A percentile compares a stretch with the other conserved stretches of the same genome.
Evolutionary conservation across 2,113 vertebrate species (phyloP).

Genomic region (Lethenteron camtschaticum): DNA sequence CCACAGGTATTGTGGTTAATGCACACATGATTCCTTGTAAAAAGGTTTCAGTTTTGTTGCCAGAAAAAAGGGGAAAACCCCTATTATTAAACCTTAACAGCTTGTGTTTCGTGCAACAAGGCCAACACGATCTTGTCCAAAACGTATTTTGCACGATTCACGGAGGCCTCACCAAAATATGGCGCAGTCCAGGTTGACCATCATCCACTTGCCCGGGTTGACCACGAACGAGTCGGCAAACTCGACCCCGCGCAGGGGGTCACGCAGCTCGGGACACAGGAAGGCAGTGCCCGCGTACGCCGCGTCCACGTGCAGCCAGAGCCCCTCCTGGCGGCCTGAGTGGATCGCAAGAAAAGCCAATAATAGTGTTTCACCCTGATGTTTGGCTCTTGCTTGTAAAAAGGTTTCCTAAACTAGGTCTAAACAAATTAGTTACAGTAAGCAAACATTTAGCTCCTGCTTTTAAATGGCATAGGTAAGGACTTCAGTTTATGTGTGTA

Average conservation of each 20-base stretch:
- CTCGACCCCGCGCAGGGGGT: conserved; percentile 48
- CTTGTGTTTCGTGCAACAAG: too few relatives aligned
- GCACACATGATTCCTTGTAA: too few relatives aligned
- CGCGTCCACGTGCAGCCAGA: conserved; percentile 86
- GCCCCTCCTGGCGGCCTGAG: conserved; percentile 42
- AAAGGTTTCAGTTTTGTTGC: too few relatives aligned
- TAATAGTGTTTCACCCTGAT: neutral
- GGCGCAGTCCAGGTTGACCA: conserved; percentile 93
- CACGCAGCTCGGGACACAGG: conserved; percentile 62
- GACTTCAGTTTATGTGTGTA: too few relatives aligned
- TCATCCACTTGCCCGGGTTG: conserved; percentile 97
- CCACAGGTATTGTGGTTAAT: too few relatives aligned
- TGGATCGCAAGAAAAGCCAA: neutral
- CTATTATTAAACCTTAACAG: too few relatives aligned
- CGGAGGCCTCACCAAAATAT: conserved; percentile 55
- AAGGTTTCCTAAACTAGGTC: neutral
- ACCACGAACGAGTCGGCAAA: conserved; percentile 71
- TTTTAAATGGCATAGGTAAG: too few relatives aligned
- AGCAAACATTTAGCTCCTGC: too few relatives aligned
- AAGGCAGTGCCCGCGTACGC: conserved; percentile 85
- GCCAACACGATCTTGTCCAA: too few relatives aligned
- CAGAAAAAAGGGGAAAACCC: too few relatives aligned
- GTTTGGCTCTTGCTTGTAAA: neutral
- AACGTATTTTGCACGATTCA: too few relatives aligned
- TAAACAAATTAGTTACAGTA: neutral